phyloP scores from a whole-genome alignment of 2,797 vertebrate genomes.

The Alca torda region DNA sequence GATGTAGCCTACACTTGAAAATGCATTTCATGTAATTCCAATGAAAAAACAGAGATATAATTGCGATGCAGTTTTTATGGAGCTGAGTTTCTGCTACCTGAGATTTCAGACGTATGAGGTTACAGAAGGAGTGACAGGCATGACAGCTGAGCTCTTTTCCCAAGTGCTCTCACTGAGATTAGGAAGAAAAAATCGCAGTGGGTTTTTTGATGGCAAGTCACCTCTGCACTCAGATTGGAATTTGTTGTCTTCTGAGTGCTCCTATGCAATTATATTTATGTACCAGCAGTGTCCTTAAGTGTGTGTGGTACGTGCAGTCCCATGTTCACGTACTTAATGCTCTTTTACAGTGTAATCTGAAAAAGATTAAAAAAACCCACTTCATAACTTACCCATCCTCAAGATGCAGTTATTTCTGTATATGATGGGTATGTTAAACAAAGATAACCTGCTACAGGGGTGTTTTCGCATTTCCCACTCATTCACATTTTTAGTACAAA shows the following conservation, averaged over 20 bases:
- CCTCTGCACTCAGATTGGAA: background rate
- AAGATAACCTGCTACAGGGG: background rate
- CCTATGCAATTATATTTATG: background rate
- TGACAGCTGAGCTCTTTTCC: background rate
- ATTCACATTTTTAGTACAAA: background rate
- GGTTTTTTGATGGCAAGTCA: background rate
- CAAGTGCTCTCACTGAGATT: background rate
- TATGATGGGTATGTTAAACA: background rate
- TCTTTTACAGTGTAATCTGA: background rate
- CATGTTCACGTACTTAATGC: background rate
- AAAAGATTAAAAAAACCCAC: background rate
- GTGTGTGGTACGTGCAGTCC: background rate
- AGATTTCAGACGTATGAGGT: background rate
- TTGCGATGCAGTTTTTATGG: background rate
- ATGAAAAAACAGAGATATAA: background rate
- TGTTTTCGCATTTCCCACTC: background rate
- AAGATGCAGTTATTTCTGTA: background rate
- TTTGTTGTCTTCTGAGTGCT: background rate
- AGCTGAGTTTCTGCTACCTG: background rate
- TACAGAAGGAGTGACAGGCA: background rate
- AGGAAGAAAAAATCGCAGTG: background rate
- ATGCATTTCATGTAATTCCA: background rate
- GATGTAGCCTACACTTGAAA: background rate
- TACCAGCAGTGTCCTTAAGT: background rate
- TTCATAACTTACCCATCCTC: background rate